Evolutionary conservation across 2,797 vertebrate species (phyloP).

Genomic region (Buphagus erythrorhynchus): DNA sequence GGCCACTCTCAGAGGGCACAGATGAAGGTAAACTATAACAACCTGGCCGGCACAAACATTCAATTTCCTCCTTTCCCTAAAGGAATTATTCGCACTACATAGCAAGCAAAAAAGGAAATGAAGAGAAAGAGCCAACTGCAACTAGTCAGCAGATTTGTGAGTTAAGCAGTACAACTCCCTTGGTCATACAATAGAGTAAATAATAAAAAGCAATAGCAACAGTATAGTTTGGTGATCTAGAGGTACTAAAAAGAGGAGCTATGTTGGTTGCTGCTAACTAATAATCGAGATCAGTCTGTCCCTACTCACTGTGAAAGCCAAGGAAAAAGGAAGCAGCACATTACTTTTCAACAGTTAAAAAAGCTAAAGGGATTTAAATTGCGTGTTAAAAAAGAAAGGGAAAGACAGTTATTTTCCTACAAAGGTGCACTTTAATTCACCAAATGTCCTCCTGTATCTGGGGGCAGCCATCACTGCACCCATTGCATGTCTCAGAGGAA

Average conservation of each 20-base stretch:
- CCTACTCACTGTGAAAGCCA: background rate
- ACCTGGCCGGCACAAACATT: background rate
- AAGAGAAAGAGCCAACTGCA: background rate
- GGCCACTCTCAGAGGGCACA: background rate
- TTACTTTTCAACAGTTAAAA: background rate
- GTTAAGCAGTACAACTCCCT: background rate
- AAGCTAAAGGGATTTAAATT: background rate
- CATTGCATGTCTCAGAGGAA: background rate
- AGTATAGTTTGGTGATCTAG: background rate
- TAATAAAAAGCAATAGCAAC: background rate
- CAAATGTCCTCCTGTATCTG: background rate
- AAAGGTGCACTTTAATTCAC: background rate
- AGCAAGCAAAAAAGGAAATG: background rate
- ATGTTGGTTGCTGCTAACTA: background rate
- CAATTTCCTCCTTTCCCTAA: background rate
- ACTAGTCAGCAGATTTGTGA: background rate
- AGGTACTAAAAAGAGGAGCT: background rate
- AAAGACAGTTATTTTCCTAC: background rate
- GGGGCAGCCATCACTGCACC: background rate
- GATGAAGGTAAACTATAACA: background rate
- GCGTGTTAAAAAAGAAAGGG: background rate
- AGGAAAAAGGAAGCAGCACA: background rate
- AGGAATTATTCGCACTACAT: background rate
- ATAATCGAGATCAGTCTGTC: background rate
- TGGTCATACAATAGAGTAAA: fast-evolving